These are phyloP conservation scores for Temnothorax rugatulus DNA, from an alignment of 2,888 invertebrate species.

Conservation along the genomic window DNA sequence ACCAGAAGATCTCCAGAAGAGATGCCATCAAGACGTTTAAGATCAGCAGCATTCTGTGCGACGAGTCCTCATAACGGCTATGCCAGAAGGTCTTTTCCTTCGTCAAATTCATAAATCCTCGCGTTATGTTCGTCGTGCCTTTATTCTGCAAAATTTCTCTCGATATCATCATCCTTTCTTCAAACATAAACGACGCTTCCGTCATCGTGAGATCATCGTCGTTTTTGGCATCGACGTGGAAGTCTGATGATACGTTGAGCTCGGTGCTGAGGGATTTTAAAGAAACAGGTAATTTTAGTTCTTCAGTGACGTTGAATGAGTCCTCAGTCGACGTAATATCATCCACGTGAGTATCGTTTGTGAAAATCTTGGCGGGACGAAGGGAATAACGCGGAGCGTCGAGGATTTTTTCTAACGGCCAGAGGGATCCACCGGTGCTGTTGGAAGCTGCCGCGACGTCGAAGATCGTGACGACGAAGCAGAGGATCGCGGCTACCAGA, in stretches of 20 bases:
- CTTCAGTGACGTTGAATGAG: conserved; percentile 34
- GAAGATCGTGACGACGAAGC: conserved; percentile 86
- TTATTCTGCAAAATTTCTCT: conserved; percentile 7
- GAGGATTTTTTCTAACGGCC: conserved; percentile 66
- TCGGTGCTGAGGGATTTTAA: conserved; percentile 56
- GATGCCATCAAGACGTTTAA: conserved; percentile 89
- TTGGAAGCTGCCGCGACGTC: conserved; percentile 84
- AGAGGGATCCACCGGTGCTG: conserved; percentile 43
- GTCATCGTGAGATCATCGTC: background rate
- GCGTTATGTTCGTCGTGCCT: conserved; percentile 38
- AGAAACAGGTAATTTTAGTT: conserved; percentile 57
- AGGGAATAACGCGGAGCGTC: conserved; percentile 28
- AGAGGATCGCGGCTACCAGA: conserved; percentile 87
- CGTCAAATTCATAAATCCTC: conserved; percentile 43
- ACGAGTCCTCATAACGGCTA: conserved; percentile 41
- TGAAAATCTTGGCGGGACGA: background rate
- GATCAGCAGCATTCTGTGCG: conserved; percentile 86
- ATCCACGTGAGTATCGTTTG: conserved; percentile 28
- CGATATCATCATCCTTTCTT: conserved; percentile 27
- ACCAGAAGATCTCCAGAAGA: conserved; percentile 88
- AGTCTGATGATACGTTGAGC: background rate
- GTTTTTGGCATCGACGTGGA: background rate
- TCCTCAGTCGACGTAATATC: background rate
- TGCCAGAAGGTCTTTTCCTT: conserved; percentile 59
- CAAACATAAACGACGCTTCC: conserved; percentile 39